Evolutionary conservation across 2,888 invertebrate species (phyloP).

Genomic region (Thyatira batis): DNA sequence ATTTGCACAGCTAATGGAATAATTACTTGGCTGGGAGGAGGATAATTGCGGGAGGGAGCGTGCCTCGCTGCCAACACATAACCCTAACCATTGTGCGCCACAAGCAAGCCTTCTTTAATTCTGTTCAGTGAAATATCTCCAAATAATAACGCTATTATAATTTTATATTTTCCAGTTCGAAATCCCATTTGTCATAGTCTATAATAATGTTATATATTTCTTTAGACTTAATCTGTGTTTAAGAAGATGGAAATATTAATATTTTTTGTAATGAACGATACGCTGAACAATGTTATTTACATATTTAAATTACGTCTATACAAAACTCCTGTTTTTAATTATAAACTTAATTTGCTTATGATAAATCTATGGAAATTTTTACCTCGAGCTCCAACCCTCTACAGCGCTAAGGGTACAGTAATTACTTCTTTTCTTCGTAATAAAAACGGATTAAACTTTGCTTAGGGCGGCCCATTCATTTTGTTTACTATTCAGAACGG

Average conservation of each 20-base stretch:
- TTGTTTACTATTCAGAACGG: constrained; percentile 80
- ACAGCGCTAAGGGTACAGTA: constrained; percentile 79
- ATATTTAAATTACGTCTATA: constrained; percentile 80
- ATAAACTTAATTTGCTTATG: constrained; percentile 83
- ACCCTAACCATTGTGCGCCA: constrained; percentile 38
- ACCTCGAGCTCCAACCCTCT: constrained; percentile 78
- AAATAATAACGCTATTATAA: constrained; percentile 10
- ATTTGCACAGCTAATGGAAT: constrained; percentile 75
- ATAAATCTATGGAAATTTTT: constrained; percentile 83
- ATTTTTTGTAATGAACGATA: constrained; percentile 53
- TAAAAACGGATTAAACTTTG: constrained; percentile 83
- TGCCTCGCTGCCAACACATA: constrained; percentile 27
- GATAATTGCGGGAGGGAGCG: constrained; percentile 51
- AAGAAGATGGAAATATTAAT: constrained; percentile 11
- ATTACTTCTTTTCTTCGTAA: constrained; percentile 83
- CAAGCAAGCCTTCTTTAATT: constrained; percentile 16
- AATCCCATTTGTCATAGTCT: constrained; percentile 8
- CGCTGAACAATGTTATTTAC: constrained; percentile 68
- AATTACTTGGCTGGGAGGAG: constrained; percentile 59
- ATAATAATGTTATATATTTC: background rate
- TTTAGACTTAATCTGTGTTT: constrained; percentile 7
- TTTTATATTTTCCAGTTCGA: too few relatives aligned
- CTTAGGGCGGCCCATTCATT: constrained; percentile 80
- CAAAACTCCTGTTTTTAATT: constrained; percentile 82
- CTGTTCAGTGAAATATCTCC: constrained; percentile 13